Evolutionary conservation across 1,140 invertebrate species (phyloP).

Genomic region (Drosophila quadrilineata): DNA sequence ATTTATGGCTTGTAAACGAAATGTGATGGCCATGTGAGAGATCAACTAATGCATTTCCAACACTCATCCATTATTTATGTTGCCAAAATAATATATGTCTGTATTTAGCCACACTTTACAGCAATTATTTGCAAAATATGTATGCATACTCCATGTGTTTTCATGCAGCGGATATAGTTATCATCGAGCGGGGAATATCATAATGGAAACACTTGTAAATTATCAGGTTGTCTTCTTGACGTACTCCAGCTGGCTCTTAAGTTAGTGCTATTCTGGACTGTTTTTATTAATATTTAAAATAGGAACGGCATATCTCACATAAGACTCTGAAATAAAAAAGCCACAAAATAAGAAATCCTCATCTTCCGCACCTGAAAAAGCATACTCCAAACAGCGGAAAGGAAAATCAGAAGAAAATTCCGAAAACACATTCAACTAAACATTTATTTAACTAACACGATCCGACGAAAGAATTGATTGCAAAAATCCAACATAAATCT

Average conservation of each 20-base stretch:
- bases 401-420: slow-evolving; percentile 12
- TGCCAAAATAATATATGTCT: no score
- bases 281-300: slow-evolving; percentile 20
- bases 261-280: slow-evolving; percentile 8
- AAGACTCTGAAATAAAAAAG: slow-evolving; percentile 7
- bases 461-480: slow-evolving; percentile 65
- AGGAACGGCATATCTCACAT: background rate
- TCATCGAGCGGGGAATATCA: background rate
- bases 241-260: slow-evolving; percentile 12
- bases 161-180: background rate
- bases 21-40: slow-evolving; percentile 15
- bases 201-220: background rate
- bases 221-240: background rate
- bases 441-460: slow-evolving; percentile 64
- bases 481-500: slow-evolving; percentile 76
- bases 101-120: no score
- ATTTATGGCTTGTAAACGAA: slow-evolving; percentile 39
- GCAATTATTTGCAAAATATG: no score
- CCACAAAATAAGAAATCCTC: slow-evolving; percentile 16
- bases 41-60: slow-evolving; percentile 12
- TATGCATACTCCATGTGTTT: background rate
- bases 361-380: slow-evolving; percentile 54
- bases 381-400: no score
- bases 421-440: slow-evolving; percentile 53
- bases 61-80: slow-evolving; percentile 19